Percentiles rank a stretch among this genome's conserved stretches.
These are phyloP conservation scores for Drosophila stalkeri DNA, from an alignment of 2,888 invertebrate genomes.

Conservation along the genomic window DNA sequence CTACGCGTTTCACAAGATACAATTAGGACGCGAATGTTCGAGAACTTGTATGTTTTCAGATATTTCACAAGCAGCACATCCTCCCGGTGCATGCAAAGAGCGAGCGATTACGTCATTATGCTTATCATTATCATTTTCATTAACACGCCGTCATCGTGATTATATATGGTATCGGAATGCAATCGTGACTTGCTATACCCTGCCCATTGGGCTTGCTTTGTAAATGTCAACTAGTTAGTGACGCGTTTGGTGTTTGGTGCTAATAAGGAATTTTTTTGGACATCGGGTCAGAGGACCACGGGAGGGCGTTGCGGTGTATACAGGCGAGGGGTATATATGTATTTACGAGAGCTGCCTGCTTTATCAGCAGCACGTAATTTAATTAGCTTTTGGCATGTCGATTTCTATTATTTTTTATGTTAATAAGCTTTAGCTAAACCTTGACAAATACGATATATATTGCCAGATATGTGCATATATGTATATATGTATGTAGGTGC, in stretches of 20 bases:
- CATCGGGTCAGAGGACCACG: neutral
- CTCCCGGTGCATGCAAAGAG: conserved; percentile 3
- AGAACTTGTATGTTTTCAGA: conserved; percentile 33
- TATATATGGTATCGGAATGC: conserved; percentile 30
- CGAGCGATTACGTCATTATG: conserved; percentile 33
- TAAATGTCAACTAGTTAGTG: conserved; percentile 2
- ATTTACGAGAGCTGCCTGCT: conserved; percentile 1
- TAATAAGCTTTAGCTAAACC: conserved; percentile 13
- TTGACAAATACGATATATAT: conserved; percentile 8
- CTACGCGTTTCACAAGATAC: conserved; percentile 31
- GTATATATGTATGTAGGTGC: neutral
- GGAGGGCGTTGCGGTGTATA: no score
- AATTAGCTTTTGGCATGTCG: neutral
- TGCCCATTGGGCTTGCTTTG: neutral
- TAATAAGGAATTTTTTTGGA: neutral
- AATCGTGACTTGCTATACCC: conserved; percentile 47
- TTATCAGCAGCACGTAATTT: conserved; percentile 17
- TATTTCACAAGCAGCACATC: conserved; percentile 34
- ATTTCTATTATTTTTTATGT: neutral
- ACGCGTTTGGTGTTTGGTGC: neutral
- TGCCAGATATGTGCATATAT: neutral
- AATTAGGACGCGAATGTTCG: conserved; percentile 46
- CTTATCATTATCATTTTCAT: conserved; percentile 17
- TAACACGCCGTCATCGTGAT: conserved; percentile 32
- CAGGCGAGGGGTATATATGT: no score